Conservation (phyloP, 2,888 invertebrate genomes). For the Nymphalis polychloros region DNA sequence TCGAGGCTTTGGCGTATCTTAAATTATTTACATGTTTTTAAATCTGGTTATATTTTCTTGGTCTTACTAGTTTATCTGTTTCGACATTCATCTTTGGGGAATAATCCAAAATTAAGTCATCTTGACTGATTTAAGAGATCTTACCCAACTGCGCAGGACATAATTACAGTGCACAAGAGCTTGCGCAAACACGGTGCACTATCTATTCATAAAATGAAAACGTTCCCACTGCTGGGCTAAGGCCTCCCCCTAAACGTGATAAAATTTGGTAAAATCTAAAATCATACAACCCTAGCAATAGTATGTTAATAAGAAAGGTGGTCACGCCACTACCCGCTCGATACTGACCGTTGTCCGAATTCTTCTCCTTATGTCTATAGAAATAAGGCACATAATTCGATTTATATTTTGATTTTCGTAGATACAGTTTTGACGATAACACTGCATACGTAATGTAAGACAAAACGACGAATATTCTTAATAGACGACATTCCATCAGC, state of each 20-base stretch:
- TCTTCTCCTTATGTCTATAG: slow-evolving; percentile 9
- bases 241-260: not conserved
- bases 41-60: no score
- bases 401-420: not conserved
- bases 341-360: slow-evolving; percentile 27
- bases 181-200: no score
- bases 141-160: no score
- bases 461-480: slow-evolving; percentile 5
- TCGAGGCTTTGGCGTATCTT: no score
- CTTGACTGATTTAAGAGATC: no score
- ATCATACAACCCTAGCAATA: slow-evolving; percentile 29
- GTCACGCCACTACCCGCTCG: slow-evolving; percentile 37
- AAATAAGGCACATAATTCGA: slow-evolving; percentile 11
- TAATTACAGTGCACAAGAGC: no score
- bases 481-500: not conserved
- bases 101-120: no score
- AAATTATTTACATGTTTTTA: no score
- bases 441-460: slow-evolving; percentile 8
- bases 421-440: not conserved
- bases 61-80: no score
- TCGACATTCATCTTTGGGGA: no score
- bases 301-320: slow-evolving; percentile 33
- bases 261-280: slow-evolving; percentile 5
- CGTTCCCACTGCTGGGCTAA: no score
- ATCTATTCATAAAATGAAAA: no score